A percentile compares a stretch with the other conserved stretches of the same genome.
Conservation (phyloP, 1,140 invertebrate genomes). For the Philaenus spumarius region DNA sequence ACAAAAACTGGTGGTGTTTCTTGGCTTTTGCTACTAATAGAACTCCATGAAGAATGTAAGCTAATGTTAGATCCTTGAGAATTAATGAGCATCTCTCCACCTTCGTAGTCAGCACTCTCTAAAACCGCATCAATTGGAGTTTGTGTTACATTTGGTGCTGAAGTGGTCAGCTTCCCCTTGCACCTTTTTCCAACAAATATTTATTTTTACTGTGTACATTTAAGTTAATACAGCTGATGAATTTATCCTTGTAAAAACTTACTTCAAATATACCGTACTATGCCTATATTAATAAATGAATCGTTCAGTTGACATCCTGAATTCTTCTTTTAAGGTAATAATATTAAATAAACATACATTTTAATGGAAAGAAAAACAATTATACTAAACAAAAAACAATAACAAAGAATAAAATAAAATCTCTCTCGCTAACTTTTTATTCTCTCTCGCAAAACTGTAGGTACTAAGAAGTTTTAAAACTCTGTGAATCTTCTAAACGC, state of each 20-base stretch:
- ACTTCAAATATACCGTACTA: too few relatives aligned
- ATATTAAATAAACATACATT: not conserved
- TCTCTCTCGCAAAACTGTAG: too few relatives aligned
- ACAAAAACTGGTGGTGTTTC: slow-evolving; percentile 29
- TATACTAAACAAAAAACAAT: not conserved
- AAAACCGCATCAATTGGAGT: slow-evolving; percentile 39
- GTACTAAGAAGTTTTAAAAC: too few relatives aligned
- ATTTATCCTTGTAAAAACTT: too few relatives aligned
- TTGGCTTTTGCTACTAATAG: slow-evolving; percentile 47
- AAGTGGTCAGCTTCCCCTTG: too few relatives aligned
- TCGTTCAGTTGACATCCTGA: not conserved
- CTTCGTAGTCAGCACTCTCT: slow-evolving; percentile 47
- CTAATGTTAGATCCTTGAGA: slow-evolving; percentile 50
- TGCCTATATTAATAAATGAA: too few relatives aligned
- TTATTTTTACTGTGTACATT: not conserved
- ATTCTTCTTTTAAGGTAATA: not conserved
- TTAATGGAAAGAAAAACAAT: not conserved
- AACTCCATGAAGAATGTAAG: slow-evolving; percentile 50
- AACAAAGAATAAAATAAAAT: too few relatives aligned
- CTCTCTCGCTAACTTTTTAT: too few relatives aligned
- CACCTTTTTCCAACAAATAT: too few relatives aligned
- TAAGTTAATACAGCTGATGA: too few relatives aligned
- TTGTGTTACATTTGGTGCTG: not conserved
- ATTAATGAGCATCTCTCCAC: slow-evolving; percentile 41
- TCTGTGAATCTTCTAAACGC: too few relatives aligned